These are phyloP conservation scores for Lordiphosa collinella DNA, from an alignment of 1,140 invertebrate species.

Conservation along the genomic window DNA sequence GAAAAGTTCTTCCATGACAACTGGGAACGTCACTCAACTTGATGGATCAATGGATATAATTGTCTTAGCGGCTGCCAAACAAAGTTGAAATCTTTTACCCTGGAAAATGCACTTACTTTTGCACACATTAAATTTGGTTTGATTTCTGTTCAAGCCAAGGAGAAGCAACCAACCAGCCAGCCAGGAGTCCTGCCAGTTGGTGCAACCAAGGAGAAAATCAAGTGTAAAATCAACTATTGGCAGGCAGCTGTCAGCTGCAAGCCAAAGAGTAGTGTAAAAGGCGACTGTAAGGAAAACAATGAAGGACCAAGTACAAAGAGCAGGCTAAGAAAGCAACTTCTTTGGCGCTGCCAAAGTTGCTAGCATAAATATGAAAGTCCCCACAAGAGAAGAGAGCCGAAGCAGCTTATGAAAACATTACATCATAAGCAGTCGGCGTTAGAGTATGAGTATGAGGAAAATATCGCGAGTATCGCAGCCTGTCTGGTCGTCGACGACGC, in stretches of 20 bases:
- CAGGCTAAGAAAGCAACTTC: slow-evolving; percentile 36
- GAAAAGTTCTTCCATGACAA: neutral
- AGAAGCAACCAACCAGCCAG: slow-evolving; percentile 6
- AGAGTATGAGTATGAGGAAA: too few relatives aligned
- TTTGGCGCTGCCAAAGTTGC: slow-evolving; percentile 39
- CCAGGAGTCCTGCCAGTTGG: slow-evolving; percentile 12
- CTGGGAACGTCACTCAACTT: neutral
- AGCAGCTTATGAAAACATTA: slow-evolving; percentile 67
- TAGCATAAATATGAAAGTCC: slow-evolving; percentile 42
- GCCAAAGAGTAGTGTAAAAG: slow-evolving; percentile 22
- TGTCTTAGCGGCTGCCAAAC: slow-evolving; percentile 27
- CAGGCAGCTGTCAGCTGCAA: slow-evolving; percentile 72
- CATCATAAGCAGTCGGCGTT: slow-evolving; percentile 66
- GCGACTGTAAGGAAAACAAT: slow-evolving; percentile 56
- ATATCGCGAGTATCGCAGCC: slow-evolving; percentile 37
- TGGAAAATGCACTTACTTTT: slow-evolving; percentile 45
- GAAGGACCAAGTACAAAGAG: slow-evolving; percentile 33
- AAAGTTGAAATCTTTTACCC: slow-evolving; percentile 16
- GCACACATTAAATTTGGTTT: slow-evolving; percentile 50
- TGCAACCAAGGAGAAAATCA: slow-evolving; percentile 59
- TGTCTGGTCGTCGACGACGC: slow-evolving; percentile 26
- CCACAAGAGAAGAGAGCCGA: neutral
- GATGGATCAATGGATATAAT: slow-evolving; percentile 37
- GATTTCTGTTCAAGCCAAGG: slow-evolving; percentile 17
- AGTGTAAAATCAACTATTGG: slow-evolving; percentile 74